These are phyloP conservation scores for Neostethus bicornis DNA, from an alignment of 2,797 vertebrate species.

Conservation along the genomic window DNA sequence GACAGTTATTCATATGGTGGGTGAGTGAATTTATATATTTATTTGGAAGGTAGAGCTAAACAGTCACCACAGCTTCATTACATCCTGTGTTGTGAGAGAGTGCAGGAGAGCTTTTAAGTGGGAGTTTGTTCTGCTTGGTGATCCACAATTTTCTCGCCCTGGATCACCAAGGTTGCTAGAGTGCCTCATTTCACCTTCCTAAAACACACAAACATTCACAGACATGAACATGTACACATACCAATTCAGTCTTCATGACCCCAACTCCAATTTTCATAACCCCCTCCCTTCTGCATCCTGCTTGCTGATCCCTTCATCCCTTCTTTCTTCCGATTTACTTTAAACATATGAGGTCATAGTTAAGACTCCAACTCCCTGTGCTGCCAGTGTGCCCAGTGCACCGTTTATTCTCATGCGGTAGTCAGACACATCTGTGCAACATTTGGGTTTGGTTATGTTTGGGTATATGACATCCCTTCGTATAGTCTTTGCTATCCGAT, in stretches of 20 bases:
- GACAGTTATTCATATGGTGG: too few species aligned
- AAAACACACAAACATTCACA: conserved; percentile 68
- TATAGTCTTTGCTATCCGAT: conserved; percentile 46
- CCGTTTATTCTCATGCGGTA: conserved; percentile 59
- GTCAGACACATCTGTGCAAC: conserved; percentile 70
- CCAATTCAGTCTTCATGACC: conserved; percentile 52
- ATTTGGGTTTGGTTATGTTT: conserved; percentile 62
- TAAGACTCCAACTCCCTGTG: conserved; percentile 58
- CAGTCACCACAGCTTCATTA: background rate
- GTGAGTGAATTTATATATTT: background rate
- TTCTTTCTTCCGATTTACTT: conserved; percentile 69
- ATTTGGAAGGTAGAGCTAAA: background rate
- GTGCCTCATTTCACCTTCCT: conserved; percentile 82
- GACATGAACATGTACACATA: conserved; percentile 27
- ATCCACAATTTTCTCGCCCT: conserved; percentile 70
- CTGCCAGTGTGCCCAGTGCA: conserved; percentile 63
- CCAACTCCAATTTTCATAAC: conserved; percentile 48
- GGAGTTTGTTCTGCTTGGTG: conserved; percentile 69
- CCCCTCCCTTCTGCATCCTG: conserved; percentile 47
- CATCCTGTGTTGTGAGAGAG: conserved; percentile 23
- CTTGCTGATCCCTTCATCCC: conserved; percentile 55
- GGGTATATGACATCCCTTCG: conserved; percentile 35
- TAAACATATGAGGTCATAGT: conserved; percentile 87
- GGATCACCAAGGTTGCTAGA: conserved; percentile 48
- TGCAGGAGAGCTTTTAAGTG: conserved; percentile 25